These are phyloP conservation scores for Pangasianodon hypophthalmus DNA, from an alignment of 2,113 vertebrate genomes.

Conservation along the genomic window DNA sequence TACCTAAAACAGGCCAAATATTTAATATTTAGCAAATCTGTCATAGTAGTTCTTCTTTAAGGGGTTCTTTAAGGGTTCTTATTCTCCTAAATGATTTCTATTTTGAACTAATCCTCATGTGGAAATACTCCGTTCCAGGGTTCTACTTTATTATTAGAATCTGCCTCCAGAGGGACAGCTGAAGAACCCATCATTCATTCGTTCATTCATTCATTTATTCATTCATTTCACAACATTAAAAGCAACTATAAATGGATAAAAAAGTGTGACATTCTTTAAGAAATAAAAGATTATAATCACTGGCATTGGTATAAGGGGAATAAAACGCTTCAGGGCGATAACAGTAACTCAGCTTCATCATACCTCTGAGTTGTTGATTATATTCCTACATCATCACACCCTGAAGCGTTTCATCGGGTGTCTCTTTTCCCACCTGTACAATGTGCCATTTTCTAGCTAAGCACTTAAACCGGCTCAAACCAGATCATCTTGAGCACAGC, in stretches of 20 bases:
- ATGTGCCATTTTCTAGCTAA: conserved; percentile 35
- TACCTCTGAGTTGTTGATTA: not conserved
- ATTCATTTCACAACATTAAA: not conserved
- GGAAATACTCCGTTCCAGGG: not conserved
- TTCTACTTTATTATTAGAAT: not conserved
- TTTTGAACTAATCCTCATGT: not conserved
- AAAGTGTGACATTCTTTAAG: not conserved
- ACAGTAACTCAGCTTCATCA: not conserved
- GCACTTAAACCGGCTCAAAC: conserved; percentile 43
- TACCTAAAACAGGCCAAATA: not conserved
- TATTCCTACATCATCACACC: not conserved
- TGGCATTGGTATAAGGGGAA: not conserved
- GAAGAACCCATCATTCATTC: not conserved
- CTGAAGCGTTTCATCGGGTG: not conserved
- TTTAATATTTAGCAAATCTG: not conserved
- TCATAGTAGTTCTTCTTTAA: not conserved
- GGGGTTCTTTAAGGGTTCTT: not conserved
- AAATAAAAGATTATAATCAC: not conserved
- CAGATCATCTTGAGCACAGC: conserved; percentile 52
- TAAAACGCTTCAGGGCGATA: not conserved
- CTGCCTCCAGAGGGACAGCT: not conserved
- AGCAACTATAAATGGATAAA: not conserved
- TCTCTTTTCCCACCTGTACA: conserved; percentile 35
- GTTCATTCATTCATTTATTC: not conserved
- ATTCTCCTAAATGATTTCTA: not conserved